Base-by-base conservation (phyloP, 1,140 invertebrate species). In the Caenorhabditis brenneri region DNA sequence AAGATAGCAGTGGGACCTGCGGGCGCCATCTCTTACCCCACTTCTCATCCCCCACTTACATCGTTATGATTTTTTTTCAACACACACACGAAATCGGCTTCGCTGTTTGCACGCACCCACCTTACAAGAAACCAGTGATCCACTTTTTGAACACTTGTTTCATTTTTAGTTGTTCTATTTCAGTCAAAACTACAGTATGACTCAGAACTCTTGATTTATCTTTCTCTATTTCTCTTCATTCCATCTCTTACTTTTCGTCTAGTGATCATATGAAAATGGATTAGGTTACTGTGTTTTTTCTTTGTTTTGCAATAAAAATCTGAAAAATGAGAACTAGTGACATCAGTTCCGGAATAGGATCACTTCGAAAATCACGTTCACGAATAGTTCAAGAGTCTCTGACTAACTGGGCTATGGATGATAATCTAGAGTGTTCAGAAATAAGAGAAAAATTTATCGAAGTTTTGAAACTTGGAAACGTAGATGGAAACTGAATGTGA, bases 21-120 rank as follows among this genome's bases (percentile, higher is more conserved):
- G 65, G 36, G 36, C 33, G 65, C n/a, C 65, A n/a, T 74, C 65
- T 74, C 65, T n/a, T n/a, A 31, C 36, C 22, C n/a, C 65, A 36
- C 65, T 36, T 39, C 36, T 58, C 53, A 27, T 58, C 33, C 65
- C 24, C 65, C 36, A 42, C 65, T 74, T 74, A 74, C 65, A 74
- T 74, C 65, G 65, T 74, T 74, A 74, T 74, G 65, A 74, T 74
- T 74, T 74, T 46, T 74, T 74, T 42, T n/a, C 49, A 7, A 36
- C n/a, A n/a, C 5, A 74, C 65, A 24, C 36, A 24, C 65, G 46
- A 74, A 46, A 74, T 74, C 65, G 65, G 33, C 33, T n/a, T 42
- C 29, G 65, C 65, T 74, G 29, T 74, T 74, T 74, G 65, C 65
- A 74, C 65, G 65, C 65, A 74, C 65, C 36, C 65, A 46, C 65